phyloP scores from a whole-genome alignment of 2,113 vertebrate species.

The Glareola pratincola region DNA sequence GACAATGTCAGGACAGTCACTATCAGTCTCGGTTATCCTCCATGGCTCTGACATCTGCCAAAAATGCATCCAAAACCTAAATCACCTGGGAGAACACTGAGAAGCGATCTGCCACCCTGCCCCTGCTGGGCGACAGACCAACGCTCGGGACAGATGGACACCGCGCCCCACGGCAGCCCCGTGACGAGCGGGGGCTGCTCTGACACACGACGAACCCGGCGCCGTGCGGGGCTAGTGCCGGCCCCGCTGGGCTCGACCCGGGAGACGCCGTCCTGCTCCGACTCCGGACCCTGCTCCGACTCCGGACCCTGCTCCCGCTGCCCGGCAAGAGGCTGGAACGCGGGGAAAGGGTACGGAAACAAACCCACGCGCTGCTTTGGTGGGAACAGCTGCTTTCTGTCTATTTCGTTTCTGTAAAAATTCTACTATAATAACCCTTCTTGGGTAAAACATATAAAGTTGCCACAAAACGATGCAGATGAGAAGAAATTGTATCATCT shows the following conservation, averaged over 20 bases:
- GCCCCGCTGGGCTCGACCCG: fast-evolving
- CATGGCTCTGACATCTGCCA: not conserved
- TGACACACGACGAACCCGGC: fast-evolving
- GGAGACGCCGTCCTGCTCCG: not conserved
- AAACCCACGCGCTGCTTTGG: fast-evolving
- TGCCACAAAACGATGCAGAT: not conserved
- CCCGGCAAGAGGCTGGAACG: not conserved
- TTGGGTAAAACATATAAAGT: not conserved
- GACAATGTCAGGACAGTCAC: not conserved
- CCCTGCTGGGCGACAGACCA: not conserved
- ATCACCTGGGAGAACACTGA: fast-evolving
- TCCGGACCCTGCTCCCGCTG: too few species aligned
- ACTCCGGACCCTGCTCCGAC: too few species aligned
- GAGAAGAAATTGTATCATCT: not conserved
- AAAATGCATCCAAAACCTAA: not conserved
- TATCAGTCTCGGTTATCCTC: fast-evolving
- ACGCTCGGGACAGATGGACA: not conserved
- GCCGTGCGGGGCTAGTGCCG: fast-evolving
- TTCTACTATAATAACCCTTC: not conserved
- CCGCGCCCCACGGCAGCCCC: fast-evolving
- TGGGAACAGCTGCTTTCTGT: not conserved
- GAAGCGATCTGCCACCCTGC: fast-evolving
- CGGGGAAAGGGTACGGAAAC: fast-evolving
- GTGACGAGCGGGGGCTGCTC: not conserved
- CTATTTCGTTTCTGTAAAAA: not conserved